Conservation (phyloP, 2,888 invertebrate genomes). For the Erebia palarica region DNA sequence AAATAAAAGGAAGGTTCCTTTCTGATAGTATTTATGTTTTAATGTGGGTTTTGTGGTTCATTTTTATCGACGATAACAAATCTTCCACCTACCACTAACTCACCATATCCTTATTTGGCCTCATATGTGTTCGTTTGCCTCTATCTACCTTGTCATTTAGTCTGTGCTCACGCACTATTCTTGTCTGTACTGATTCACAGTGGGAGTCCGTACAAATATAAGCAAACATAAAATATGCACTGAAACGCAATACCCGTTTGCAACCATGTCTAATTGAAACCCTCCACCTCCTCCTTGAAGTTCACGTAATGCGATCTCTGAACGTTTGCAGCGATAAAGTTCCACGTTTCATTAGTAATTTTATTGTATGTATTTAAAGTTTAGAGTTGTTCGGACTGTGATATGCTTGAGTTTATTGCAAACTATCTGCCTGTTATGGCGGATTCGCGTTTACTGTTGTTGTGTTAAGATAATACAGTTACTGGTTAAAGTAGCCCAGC, state of each 20-base stretch:
- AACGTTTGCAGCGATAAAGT: slow-evolving; percentile 42
- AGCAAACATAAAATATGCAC: slow-evolving; percentile 41
- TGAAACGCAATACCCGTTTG: slow-evolving; percentile 49
- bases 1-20: too few species aligned
- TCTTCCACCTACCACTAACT: too few species aligned
- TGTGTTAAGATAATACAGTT: slow-evolving; percentile 18
- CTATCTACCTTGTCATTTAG: not conserved
- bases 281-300: slow-evolving; percentile 8
- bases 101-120: not conserved
- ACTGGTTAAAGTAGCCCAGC: not conserved
- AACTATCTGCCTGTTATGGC: slow-evolving; percentile 29
- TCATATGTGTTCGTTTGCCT: not conserved
- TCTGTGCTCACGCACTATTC: slow-evolving; percentile 52
- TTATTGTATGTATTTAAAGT: slow-evolving; percentile 29
- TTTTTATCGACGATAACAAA: too few species aligned
- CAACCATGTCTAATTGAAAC: slow-evolving; percentile 50
- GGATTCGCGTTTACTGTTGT: slow-evolving; percentile 21
- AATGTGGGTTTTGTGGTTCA: too few species aligned
- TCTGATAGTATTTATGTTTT: too few species aligned
- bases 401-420: slow-evolving; percentile 31
- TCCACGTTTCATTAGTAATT: slow-evolving; percentile 42
- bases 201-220: slow-evolving; percentile 50
- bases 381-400: slow-evolving; percentile 17
- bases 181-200: slow-evolving; percentile 59
- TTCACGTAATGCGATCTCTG: slow-evolving; percentile 28